Percentiles rank a stretch among this genome's conserved stretches.
Evolutionary conservation across 2,888 invertebrate species (phyloP).

Genomic region (Schizaphis graminum): DNA sequence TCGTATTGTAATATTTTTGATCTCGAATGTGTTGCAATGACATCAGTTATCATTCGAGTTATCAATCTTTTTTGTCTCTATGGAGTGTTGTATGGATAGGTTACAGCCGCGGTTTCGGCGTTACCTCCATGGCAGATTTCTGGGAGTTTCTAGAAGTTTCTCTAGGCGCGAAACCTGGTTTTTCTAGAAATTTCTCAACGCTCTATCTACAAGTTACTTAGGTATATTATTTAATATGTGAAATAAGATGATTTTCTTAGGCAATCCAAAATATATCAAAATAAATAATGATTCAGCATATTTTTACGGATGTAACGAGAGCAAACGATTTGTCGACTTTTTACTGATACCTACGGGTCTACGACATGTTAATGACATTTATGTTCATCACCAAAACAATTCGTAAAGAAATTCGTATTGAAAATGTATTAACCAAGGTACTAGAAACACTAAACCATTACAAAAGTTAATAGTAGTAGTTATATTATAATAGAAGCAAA

Average conservation of each 20-base stretch:
- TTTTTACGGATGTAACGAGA: no score
- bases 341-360: no score
- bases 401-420: no score
- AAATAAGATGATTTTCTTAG: not conserved
- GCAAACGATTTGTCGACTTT: no score
- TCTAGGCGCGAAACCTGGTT: not conserved
- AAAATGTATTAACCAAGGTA: no score
- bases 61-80: not conserved
- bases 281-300: not conserved
- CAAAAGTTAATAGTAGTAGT: no score
- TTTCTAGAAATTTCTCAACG: not conserved
- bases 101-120: not conserved
- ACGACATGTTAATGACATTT: no score
- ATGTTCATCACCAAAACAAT: no score
- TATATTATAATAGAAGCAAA: no score
- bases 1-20: not conserved
- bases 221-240: not conserved
- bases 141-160: not conserved
- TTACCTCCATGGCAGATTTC: not conserved
- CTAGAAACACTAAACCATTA: no score
- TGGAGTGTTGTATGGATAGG: not conserved
- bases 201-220: not conserved
- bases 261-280: not conserved
- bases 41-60: not conserved
- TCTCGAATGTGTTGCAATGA: not conserved